Conservation (phyloP, 2,113 vertebrate genomes). For the Rhea americana region DNA sequence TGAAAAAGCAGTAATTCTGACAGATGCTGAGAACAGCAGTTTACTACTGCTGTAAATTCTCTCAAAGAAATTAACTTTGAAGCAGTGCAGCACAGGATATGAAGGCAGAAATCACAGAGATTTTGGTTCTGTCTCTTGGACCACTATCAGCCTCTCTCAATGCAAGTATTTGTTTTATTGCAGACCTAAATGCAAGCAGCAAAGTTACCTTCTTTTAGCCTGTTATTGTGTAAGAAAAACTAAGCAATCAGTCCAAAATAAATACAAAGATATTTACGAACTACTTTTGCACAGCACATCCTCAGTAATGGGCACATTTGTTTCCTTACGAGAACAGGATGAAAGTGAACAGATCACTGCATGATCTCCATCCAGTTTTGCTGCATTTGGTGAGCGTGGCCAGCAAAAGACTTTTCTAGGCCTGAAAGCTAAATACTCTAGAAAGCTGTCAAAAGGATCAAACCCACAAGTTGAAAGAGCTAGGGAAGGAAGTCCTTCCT, state of each 20-base stretch:
- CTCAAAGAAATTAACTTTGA: slow-evolving; percentile 53
- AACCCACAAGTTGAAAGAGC: neutral
- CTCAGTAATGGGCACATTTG: neutral
- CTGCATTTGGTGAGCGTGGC: neutral
- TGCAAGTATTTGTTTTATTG: neutral
- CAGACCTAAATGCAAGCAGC: neutral
- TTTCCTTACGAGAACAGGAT: neutral
- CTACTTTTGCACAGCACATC: neutral
- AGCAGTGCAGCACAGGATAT: slow-evolving; percentile 17
- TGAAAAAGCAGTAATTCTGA: slow-evolving; percentile 61
- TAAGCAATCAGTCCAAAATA: neutral
- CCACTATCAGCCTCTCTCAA: slow-evolving; percentile 27
- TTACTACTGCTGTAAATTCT: slow-evolving; percentile 51
- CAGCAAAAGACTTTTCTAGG: neutral
- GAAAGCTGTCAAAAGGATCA: neutral
- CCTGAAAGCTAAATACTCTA: neutral
- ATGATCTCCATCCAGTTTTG: neutral
- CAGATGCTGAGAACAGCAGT: slow-evolving; percentile 59
- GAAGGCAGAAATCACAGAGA: slow-evolving; percentile 28
- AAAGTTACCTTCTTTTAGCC: neutral
- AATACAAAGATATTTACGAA: neutral
- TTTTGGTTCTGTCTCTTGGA: slow-evolving; percentile 33
- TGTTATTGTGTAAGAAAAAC: neutral
- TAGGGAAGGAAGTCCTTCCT: neutral
- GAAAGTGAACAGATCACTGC: neutral